These are phyloP conservation scores for Zelostemma sp. DNA, from an alignment of 1,140 invertebrate genomes.

Conservation along the genomic window DNA sequence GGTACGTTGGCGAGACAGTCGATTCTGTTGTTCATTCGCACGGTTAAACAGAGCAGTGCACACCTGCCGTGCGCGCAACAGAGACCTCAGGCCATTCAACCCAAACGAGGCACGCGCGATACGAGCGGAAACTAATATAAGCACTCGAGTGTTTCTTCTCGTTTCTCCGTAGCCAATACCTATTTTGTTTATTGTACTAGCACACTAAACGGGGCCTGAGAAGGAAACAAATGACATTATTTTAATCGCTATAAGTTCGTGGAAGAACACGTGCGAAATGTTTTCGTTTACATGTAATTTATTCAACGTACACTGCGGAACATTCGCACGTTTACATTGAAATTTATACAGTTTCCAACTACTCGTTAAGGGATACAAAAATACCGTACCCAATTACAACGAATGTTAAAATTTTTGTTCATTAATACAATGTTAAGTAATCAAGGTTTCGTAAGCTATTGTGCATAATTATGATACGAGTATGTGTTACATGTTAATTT, in stretches of 20 bases:
- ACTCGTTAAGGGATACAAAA: background rate
- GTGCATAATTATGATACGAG: too few relatives aligned
- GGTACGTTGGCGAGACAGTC: constrained; percentile 9
- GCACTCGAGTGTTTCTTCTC: constrained; percentile 5
- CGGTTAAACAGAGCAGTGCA: constrained; percentile 18
- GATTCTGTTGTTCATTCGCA: constrained; percentile 25
- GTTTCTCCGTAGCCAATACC: constrained; percentile 7
- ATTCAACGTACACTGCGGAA: background rate
- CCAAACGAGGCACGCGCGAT: constrained; percentile 16
- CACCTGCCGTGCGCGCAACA: constrained; percentile 41
- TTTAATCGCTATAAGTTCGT: background rate
- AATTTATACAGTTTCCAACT: background rate
- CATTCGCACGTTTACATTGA: background rate
- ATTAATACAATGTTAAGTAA: too few relatives aligned
- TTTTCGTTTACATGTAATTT: background rate
- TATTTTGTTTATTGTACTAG: constrained; percentile 16
- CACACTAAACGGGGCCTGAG: constrained; percentile 6
- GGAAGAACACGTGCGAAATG: background rate
- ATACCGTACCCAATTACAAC: too few relatives aligned
- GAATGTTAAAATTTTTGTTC: too few relatives aligned
- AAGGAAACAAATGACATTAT: constrained; percentile 4
- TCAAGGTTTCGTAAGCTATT: too few relatives aligned
- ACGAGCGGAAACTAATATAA: constrained; percentile 7
- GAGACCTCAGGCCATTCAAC: constrained; percentile 43
- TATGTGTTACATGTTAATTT: too few relatives aligned